Conservation (phyloP, 1,140 invertebrate genomes). For the Copidosoma floridanum region DNA sequence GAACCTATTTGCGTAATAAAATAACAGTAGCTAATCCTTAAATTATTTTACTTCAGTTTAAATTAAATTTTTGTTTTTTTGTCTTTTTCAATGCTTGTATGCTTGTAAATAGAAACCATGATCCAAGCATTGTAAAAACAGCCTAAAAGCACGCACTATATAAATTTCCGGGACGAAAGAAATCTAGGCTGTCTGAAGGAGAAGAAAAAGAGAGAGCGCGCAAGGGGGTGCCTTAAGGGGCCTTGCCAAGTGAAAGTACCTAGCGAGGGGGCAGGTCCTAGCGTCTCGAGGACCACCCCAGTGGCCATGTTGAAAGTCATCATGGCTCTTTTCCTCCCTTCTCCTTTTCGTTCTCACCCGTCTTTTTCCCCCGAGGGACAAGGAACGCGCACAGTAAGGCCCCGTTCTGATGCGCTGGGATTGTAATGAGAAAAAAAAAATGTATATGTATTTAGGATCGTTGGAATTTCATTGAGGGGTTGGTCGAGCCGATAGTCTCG, state of each 20-base stretch:
- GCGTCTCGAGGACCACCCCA: slow-evolving; percentile 18
- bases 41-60: too few species aligned
- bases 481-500: slow-evolving; percentile 42
- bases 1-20: too few species aligned
- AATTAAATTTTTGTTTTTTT: too few species aligned
- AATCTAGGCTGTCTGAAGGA: neutral
- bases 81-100: too few species aligned
- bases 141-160: slow-evolving; percentile 16
- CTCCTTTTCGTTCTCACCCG: too few species aligned
- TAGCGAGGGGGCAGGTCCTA: slow-evolving; percentile 21
- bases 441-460: too few species aligned
- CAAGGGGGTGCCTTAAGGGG: slow-evolving; percentile 11
- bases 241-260: slow-evolving; percentile 13
- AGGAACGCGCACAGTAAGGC: slow-evolving; percentile 9
- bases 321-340: slow-evolving; percentile 12
- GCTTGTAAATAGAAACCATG: too few species aligned
- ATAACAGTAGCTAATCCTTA: too few species aligned
- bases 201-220: slow-evolving; percentile 12
- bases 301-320: slow-evolving; percentile 24
- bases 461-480: slow-evolving; percentile 39
- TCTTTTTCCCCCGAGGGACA: neutral
- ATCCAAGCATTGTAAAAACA: slow-evolving; percentile 6
- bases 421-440: slow-evolving; percentile 10
- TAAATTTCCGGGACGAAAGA: neutral
- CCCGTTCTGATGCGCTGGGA: neutral